phyloP scores from a whole-genome alignment of 1,140 invertebrate species.

The Ips nitidus region DNA sequence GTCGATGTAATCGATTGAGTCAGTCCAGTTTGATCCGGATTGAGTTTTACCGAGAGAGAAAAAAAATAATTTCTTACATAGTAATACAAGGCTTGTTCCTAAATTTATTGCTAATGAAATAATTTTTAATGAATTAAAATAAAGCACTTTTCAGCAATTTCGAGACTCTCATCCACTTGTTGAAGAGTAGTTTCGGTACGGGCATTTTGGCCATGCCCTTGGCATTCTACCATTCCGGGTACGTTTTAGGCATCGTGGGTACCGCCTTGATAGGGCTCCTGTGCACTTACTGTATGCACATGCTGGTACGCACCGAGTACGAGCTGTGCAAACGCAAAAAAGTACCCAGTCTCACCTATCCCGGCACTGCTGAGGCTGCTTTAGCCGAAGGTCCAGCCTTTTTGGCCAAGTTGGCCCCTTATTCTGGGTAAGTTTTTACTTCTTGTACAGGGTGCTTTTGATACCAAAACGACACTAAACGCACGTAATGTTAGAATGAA shows the following conservation, averaged over 20 bases:
- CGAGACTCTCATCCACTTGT: conserved; percentile 77
- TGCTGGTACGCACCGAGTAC: conserved; percentile 70
- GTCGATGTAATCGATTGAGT: too few relatives aligned
- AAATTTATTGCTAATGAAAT: background rate
- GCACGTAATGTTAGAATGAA: background rate
- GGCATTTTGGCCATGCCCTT: conserved; percentile 89
- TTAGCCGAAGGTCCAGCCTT: conserved; percentile 67
- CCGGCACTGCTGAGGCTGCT: conserved; percentile 68
- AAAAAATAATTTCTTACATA: too few relatives aligned
- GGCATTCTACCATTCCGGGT: conserved; percentile 78
- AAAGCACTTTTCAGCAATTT: conserved; percentile 60
- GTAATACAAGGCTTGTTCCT: background rate
- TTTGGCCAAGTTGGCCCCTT: conserved; percentile 60
- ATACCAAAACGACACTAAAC: background rate
- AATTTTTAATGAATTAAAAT: background rate
- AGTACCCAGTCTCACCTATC: conserved; percentile 71
- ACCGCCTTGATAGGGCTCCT: conserved; percentile 70
- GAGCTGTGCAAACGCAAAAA: conserved; percentile 67
- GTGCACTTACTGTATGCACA: conserved; percentile 79
- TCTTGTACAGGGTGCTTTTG: background rate
- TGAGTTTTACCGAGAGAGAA: too few relatives aligned
- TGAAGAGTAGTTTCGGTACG: conserved; percentile 86
- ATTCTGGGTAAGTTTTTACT: conserved; percentile 58
- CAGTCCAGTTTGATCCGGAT: too few relatives aligned
- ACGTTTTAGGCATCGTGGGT: conserved; percentile 65